Conservation (phyloP, 2,797 vertebrate species). For the Chaenodraco wilsoni region DNA sequence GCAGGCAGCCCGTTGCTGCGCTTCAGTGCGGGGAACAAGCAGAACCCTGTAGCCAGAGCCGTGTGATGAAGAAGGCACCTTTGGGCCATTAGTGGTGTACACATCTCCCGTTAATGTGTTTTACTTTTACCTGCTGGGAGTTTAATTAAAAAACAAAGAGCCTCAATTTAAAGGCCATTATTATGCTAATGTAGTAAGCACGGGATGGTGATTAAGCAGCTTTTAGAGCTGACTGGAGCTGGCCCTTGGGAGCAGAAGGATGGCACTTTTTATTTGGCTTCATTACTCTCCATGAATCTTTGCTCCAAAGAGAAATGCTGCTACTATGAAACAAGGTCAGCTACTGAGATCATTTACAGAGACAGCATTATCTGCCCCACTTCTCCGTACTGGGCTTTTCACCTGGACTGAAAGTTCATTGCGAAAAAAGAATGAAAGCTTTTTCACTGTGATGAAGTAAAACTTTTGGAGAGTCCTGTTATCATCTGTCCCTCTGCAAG, state of each 20-base stretch:
- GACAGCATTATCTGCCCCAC: slow-evolving; percentile 60
- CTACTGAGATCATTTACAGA: slow-evolving; percentile 67
- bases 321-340: slow-evolving; percentile 80
- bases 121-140: slow-evolving; percentile 99
- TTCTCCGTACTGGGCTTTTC: slow-evolving; percentile 35
- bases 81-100: slow-evolving; percentile 86
- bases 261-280: slow-evolving; percentile 94
- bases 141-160: slow-evolving; percentile 99
- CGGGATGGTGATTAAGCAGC: slow-evolving; percentile 98
- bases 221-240: slow-evolving; percentile 92
- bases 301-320: slow-evolving; percentile 91
- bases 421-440: slow-evolving; percentile 13
- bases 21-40: slow-evolving; percentile 58
- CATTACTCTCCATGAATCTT: slow-evolving; percentile 96
- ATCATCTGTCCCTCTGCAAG: slow-evolving; percentile 58
- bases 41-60: slow-evolving; percentile 78
- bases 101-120: slow-evolving; percentile 98
- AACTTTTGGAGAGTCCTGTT: slow-evolving; percentile 27
- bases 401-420: slow-evolving; percentile 28
- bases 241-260: slow-evolving; percentile 89
- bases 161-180: slow-evolving; percentile 99
- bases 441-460: slow-evolving; percentile 5
- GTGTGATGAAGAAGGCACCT: slow-evolving; percentile 83
- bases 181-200: slow-evolving; percentile 99
- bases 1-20: slow-evolving; percentile 52